Base-by-base conservation (phyloP, 2,888 invertebrate species). In the Tromatobia lineatoria region DNA sequence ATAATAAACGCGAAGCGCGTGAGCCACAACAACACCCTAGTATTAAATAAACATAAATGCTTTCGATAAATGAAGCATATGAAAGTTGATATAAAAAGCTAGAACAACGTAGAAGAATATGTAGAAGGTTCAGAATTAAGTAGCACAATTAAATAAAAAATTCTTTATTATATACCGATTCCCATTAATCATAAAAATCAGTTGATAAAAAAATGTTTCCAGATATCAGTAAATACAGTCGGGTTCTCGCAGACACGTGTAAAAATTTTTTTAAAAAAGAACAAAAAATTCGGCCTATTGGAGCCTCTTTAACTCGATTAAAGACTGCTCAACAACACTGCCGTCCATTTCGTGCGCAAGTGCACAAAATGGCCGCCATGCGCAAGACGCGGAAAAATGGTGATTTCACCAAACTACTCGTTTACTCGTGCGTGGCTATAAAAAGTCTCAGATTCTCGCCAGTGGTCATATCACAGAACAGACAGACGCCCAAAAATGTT, bases 261-360 rank as follows among this genome's bases (percentile, higher is more conserved):
- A 25, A 15, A 77, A 45, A 75, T 47, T 78, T 54, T 23, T 47
- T 71, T 38, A 42, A 34, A 38, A 38, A 59, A 34, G 23, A 20
- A 13, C 25, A 29, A 69, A 64, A 64, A 29, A 20, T 10, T 67
- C 80, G 23, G 54, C 67, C 67, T 15, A 54, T 57, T 38, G 78
- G 59, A 81, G 82, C 87, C 89, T 89, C 87, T 84, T 88, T 80
- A 77, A 42, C 74, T 61, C 73, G 64, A 77, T 71, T 64, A 87
- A 88, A 83, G 87, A 89, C 88, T 89, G 87, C 87, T 85, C 64
- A 71, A 23, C 64, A 8, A 29, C 61, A 23, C 75, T 59, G 64
- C 47, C 25, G 34, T 29, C 10, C 25, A 45, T 38, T 38, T 10
- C 0, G 38, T 38, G 38, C 7, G 10, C 1, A 73, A 47, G 70